A percentile compares a stretch with the other conserved stretches of the same genome.
phyloP scores from a whole-genome alignment of 1,140 invertebrate genomes.

The Tetranychus cinnabarinus region DNA sequence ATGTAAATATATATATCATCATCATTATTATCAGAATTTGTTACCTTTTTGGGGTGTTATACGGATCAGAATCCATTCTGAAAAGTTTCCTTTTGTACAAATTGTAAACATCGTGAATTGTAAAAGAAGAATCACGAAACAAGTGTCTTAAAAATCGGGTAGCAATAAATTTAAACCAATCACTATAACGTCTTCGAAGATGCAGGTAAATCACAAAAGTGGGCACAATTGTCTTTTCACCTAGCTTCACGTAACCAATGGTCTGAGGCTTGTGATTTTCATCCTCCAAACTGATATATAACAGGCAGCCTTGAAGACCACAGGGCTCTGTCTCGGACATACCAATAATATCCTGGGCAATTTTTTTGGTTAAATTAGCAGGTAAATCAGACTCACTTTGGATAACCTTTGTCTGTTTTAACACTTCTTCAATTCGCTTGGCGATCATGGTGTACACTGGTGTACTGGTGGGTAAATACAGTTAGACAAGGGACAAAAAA shows the following conservation, averaged over 20 bases:
- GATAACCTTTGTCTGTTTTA: conserved; percentile 39
- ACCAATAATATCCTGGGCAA: conserved; percentile 44
- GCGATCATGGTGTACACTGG: too few species aligned
- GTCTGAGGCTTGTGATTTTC: conserved; percentile 2
- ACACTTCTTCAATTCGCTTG: conserved; percentile 34
- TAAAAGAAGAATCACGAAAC: conserved; percentile 38
- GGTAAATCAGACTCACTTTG: conserved; percentile 36
- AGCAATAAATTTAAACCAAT: conserved; percentile 36
- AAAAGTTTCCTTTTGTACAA: conserved; percentile 66
- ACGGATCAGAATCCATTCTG: conserved; percentile 19
- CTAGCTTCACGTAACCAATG: not conserved
- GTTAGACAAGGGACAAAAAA: too few species aligned
- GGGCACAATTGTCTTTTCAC: conserved; percentile 48
- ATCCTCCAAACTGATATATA: conserved; percentile 19
- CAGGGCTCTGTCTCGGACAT: conserved; percentile 62
- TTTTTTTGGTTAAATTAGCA: conserved; percentile 42
- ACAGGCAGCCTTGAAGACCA: conserved; percentile 32
- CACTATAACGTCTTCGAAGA: conserved; percentile 45
- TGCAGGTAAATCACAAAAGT: conserved; percentile 64
- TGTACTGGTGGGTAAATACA: too few species aligned
- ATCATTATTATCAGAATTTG: too few species aligned
- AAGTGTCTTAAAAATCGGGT: conserved; percentile 33
- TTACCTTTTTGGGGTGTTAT: too few species aligned
- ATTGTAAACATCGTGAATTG: conserved; percentile 55
- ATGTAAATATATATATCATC: too few species aligned